Percentiles rank a stretch among this genome's conserved stretches.
These are phyloP conservation scores for Caenorhabditis angaria DNA, from an alignment of 2,888 invertebrate species.

Conservation along the genomic window DNA sequence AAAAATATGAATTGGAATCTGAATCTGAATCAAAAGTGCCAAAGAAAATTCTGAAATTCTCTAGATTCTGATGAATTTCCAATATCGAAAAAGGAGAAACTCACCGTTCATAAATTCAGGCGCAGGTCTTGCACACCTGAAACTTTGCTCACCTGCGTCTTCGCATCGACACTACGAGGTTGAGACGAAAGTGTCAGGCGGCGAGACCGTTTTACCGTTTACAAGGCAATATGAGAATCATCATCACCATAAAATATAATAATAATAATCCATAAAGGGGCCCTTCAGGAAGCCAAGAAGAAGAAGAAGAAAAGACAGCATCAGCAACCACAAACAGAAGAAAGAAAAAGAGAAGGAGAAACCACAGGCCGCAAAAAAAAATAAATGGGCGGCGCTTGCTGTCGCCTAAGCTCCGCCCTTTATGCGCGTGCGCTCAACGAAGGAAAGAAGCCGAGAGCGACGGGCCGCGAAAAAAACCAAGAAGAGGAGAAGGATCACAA, in stretches of 20 bases:
- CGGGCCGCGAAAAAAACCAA: neutral
- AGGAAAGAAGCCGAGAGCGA: no score
- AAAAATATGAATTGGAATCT: no score
- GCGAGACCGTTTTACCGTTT: conserved; percentile 28
- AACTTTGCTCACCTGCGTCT: conserved; percentile 71
- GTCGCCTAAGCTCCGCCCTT: conserved; percentile 1
- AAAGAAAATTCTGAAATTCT: no score
- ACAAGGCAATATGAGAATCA: neutral
- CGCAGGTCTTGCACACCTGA: conserved; percentile 69
- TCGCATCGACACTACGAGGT: conserved; percentile 53
- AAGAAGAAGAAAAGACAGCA: neutral
- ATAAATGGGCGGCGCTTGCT: neutral
- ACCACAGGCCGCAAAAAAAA: neutral
- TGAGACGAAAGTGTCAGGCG: conserved; percentile 71
- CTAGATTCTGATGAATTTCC: neutral
- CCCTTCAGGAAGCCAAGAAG: no score
- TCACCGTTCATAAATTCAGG: neutral
- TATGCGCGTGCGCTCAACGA: neutral
- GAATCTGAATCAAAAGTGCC: no score
- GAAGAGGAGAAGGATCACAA: neutral
- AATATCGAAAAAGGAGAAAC: conserved; percentile 10
- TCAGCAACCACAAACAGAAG: neutral
- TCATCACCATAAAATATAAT: neutral
- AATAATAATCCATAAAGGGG: neutral
- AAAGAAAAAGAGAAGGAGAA: neutral